Conservation (phyloP, 2,113 vertebrate species). For the Pterocles orientalis region DNA sequence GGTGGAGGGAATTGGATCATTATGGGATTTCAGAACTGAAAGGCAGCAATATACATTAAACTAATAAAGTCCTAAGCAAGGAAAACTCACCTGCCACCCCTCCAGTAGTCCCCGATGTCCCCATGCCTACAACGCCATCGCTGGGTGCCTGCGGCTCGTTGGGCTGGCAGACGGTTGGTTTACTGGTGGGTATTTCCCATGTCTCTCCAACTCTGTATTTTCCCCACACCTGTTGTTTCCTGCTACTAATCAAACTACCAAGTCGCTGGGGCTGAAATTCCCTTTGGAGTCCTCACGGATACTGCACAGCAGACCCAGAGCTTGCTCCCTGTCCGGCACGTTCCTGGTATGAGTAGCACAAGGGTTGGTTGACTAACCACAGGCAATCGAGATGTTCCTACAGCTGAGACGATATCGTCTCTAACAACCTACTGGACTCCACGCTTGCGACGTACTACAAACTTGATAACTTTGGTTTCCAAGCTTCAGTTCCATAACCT, state of each 20-base stretch:
- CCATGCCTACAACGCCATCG: neutral
- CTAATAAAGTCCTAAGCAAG: fast-evolving
- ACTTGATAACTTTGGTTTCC: neutral
- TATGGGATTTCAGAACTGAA: neutral
- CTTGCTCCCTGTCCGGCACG: neutral
- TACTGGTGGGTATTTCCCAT: fast-evolving
- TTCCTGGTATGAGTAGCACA: fast-evolving
- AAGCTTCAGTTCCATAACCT: neutral
- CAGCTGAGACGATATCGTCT: neutral
- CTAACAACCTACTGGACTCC: neutral
- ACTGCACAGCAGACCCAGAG: neutral
- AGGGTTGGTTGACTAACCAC: neutral
- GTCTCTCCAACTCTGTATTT: neutral
- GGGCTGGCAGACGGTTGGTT: neutral
- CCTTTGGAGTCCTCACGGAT: neutral
- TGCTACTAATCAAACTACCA: neutral
- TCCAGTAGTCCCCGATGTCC: neutral
- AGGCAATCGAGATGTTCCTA: neutral
- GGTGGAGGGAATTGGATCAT: fast-evolving
- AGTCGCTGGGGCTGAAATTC: neutral
- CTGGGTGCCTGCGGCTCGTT: neutral
- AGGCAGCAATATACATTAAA: fast-evolving
- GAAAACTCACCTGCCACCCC: neutral
- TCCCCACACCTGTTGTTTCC: neutral
- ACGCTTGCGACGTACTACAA: neutral